These are phyloP conservation scores for Rhea americana DNA, from an alignment of 2,113 vertebrate genomes.

Conservation along the genomic window DNA sequence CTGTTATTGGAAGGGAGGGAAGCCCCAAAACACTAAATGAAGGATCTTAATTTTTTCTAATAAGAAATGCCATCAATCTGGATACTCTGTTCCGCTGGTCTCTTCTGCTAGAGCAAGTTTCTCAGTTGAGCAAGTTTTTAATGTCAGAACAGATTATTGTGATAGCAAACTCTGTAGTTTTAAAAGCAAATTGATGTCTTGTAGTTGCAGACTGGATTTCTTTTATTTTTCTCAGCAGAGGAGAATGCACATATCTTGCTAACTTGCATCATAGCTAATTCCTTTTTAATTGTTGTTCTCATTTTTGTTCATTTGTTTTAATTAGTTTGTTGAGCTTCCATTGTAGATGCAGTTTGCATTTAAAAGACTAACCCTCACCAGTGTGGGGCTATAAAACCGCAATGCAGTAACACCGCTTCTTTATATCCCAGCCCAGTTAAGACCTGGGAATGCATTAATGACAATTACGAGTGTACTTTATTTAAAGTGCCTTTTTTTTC, in stretches of 20 bases:
- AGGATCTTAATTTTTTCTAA: neutral
- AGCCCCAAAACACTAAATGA: neutral
- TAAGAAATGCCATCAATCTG: neutral
- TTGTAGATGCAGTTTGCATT: neutral
- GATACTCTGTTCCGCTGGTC: neutral
- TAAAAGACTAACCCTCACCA: neutral
- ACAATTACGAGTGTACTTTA: neutral
- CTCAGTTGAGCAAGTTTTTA: neutral
- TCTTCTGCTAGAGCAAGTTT: neutral
- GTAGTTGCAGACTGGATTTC: neutral
- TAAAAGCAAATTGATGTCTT: neutral
- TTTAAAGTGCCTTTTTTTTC: neutral
- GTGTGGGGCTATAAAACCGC: neutral
- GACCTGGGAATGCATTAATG: neutral
- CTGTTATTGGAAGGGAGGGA: neutral
- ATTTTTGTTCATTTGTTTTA: neutral
- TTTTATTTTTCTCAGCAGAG: neutral
- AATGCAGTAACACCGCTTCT: neutral
- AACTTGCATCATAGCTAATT: constrained; percentile 2
- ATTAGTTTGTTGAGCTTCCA: neutral
- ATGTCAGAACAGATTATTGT: neutral
- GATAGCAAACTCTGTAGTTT: neutral
- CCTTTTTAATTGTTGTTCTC: neutral
- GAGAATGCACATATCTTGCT: neutral
- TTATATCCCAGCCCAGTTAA: neutral